These are phyloP conservation scores for Brachypalpus laphriformis DNA, from an alignment of 2,888 invertebrate species.

Conservation along the genomic window DNA sequence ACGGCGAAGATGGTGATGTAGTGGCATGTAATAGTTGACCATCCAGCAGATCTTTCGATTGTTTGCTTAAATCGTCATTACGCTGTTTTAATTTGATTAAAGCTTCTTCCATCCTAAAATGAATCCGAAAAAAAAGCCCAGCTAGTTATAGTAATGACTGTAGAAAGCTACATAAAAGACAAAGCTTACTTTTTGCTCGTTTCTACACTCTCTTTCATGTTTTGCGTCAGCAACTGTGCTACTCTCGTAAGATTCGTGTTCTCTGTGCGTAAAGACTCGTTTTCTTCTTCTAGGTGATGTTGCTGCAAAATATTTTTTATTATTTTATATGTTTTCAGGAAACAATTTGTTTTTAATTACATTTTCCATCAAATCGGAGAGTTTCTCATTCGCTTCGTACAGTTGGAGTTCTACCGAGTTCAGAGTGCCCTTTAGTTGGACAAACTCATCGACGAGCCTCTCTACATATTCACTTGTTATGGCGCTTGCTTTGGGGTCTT, in stretches of 20 bases:
- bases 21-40: conserved; percentile 75
- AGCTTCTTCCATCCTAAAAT: conserved; percentile 81
- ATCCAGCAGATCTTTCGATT: conserved; percentile 79
- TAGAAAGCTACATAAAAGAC: not conserved
- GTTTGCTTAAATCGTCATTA: conserved; percentile 81
- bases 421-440: conserved; percentile 79
- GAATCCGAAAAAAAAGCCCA: not conserved
- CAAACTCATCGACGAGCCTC: conserved; percentile 80
- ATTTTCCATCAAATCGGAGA: conserved; percentile 81
- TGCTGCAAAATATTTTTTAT: conserved; percentile 78
- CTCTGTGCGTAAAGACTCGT: conserved; percentile 80
- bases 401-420: conserved; percentile 81
- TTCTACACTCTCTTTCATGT: conserved; percentile 82
- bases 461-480: conserved; percentile 80
- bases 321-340: not conserved
- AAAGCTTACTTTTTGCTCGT: conserved; percentile 81
- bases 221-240: conserved; percentile 81
- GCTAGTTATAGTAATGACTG: not conserved
- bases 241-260: conserved; percentile 82
- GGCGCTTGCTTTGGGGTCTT: conserved; percentile 75
- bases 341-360: conserved; percentile 76
- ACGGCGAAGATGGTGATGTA: conserved; percentile 73
- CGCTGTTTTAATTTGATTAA: conserved; percentile 81
- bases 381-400: conserved; percentile 83
- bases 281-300: conserved; percentile 82